Percentiles rank a stretch among this genome's conserved stretches.
These are phyloP conservation scores for Eulemur macaco DNA, from an alignment of 2,113 vertebrate species.

Conservation along the genomic window DNA sequence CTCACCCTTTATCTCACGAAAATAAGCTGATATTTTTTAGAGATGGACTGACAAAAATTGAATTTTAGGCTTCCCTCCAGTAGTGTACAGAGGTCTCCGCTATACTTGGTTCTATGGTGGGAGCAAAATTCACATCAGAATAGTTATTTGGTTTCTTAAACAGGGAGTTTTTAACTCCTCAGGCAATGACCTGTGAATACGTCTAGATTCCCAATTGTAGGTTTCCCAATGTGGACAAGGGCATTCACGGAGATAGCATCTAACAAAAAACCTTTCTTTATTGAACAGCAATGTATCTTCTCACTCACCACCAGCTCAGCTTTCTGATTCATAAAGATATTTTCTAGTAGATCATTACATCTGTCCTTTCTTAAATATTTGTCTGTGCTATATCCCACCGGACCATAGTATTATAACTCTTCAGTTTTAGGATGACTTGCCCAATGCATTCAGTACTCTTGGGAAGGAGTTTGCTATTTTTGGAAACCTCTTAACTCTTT, in stretches of 20 bases:
- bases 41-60: not conserved
- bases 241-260: not conserved
- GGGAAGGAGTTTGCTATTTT: constrained; percentile 22
- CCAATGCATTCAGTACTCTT: not conserved
- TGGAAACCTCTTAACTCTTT: constrained; percentile 49
- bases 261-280: not conserved
- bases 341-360: not conserved
- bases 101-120: not conserved
- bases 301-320: not conserved
- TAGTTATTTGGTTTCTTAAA: not conserved
- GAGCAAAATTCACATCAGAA: not conserved
- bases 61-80: not conserved
- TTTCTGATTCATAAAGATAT: not conserved
- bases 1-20: not conserved
- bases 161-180: constrained; percentile 3
- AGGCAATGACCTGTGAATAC: not conserved
- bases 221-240: not conserved
- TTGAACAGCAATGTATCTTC: not conserved
- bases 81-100: not conserved
- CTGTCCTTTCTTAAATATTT: constrained; percentile 42
- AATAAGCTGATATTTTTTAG: constrained; percentile 6
- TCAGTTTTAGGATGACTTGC: not conserved
- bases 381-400: not conserved
- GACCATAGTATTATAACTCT: not conserved
- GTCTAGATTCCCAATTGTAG: not conserved